phyloP scores from a whole-genome alignment of 2,113 vertebrate genomes.

The Cryptomyrus ogoouensis region DNA sequence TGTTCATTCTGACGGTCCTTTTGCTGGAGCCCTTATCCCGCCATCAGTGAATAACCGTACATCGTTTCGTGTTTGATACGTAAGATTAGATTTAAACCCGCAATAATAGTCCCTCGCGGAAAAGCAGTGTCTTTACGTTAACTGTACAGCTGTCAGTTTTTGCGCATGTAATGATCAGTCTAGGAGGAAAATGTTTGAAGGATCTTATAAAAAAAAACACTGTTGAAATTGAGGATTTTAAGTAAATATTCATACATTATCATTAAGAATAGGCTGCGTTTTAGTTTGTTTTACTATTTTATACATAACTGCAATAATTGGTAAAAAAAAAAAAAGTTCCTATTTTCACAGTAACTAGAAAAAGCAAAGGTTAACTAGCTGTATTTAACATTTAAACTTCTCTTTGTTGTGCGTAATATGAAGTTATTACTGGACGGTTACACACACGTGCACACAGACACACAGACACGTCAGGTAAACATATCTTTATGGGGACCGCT shows the following conservation, averaged over 20 bases:
- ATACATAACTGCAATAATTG: neutral
- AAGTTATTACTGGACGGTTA: neutral
- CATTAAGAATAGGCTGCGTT: neutral
- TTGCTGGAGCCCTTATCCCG: neutral
- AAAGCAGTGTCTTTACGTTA: neutral
- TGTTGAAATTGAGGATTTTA: neutral
- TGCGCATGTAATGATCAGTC: neutral
- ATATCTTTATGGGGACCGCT: no score
- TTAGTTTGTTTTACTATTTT: neutral
- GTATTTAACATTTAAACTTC: neutral
- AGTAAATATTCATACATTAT: neutral
- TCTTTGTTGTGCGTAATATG: neutral
- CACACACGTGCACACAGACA: neutral
- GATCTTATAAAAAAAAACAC: neutral
- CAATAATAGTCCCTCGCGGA: neutral
- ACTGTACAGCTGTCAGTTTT: neutral
- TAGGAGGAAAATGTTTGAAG: neutral
- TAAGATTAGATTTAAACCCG: neutral
- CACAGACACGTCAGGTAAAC: no score
- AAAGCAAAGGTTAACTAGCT: neutral
- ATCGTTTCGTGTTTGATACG: neutral
- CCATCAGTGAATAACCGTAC: neutral
- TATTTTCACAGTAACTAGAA: neutral
- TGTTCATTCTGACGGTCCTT: neutral
- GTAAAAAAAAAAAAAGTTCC: neutral